These are phyloP conservation scores for Gallinago jamesoni DNA, from an alignment of 2,113 vertebrate genomes.

Conservation along the genomic window DNA sequence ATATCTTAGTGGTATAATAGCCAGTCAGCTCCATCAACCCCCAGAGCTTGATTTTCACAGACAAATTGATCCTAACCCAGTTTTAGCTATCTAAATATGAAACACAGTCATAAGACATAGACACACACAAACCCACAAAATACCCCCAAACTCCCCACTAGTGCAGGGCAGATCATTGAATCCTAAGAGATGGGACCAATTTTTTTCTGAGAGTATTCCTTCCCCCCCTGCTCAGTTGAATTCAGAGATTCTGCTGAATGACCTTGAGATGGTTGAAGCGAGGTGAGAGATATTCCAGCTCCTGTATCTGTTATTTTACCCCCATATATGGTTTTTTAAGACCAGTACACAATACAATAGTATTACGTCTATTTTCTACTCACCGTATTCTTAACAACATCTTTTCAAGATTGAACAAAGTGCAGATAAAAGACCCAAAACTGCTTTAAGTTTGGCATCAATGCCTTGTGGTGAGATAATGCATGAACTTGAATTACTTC, in stretches of 20 bases:
- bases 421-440: neutral
- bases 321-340: neutral
- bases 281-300: neutral
- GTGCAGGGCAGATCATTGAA: neutral
- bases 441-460: neutral
- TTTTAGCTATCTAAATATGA: neutral
- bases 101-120: neutral
- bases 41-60: neutral
- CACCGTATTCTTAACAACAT: neutral
- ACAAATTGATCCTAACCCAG: neutral
- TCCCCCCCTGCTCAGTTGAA: neutral
- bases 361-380: neutral
- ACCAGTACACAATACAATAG: neutral
- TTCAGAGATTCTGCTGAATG: neutral
- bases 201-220: neutral
- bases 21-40: neutral
- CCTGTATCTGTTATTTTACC: neutral
- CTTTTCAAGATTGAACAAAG: neutral
- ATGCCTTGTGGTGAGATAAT: neutral
- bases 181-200: neutral
- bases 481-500: neutral
- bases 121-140: neutral
- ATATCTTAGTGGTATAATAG: neutral
- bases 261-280: neutral
- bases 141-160: neutral